Evolutionary conservation across 2,113 vertebrate genomes (phyloP).

Genomic region (Monopterus albus): DNA sequence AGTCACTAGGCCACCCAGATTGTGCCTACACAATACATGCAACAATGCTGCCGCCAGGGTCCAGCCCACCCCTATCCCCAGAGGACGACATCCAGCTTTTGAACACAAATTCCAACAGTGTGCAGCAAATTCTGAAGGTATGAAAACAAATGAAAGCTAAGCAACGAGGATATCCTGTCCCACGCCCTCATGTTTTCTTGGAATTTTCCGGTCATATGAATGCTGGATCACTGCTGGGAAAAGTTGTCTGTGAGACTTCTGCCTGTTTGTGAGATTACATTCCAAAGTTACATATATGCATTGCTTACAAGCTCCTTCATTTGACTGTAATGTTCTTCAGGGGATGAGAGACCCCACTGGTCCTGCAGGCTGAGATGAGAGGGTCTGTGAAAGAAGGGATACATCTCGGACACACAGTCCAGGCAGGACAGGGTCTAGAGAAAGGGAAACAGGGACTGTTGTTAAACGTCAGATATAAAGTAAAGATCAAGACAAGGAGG

Average conservation of each 20-base stretch:
- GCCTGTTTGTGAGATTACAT: background rate
- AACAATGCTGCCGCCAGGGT: conserved; percentile 10
- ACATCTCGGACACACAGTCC: conserved; percentile 85
- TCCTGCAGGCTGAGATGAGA: conserved; percentile 73
- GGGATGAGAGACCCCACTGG: conserved; percentile 79
- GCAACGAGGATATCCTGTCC: conserved; percentile 64
- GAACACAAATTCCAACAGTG: conserved; percentile 27
- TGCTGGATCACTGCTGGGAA: conserved; percentile 8
- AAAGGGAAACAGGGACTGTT: background rate
- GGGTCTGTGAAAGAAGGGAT: conserved; percentile 91
- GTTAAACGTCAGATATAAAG: background rate
- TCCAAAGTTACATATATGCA: too few relatives aligned
- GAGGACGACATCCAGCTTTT: conserved; percentile 27
- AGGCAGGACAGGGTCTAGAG: conserved; percentile 87
- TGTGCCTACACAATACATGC: conserved; percentile 18
- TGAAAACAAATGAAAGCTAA: conserved; percentile 60
- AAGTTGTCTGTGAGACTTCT: background rate
- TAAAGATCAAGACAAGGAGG: background rate
- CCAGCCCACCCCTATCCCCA: conserved; percentile 27
- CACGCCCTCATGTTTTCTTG: conserved; percentile 23
- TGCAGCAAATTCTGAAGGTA: conserved; percentile 41
- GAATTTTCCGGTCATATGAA: conserved; percentile 62
- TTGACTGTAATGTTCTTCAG: conserved; percentile 77
- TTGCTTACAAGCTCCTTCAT: conserved; percentile 79
- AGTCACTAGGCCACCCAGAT: conserved; percentile 11